Base-by-base conservation (phyloP, 64 coral and sea anemone genomes). In the Cladopsammia gracilis region DNA sequence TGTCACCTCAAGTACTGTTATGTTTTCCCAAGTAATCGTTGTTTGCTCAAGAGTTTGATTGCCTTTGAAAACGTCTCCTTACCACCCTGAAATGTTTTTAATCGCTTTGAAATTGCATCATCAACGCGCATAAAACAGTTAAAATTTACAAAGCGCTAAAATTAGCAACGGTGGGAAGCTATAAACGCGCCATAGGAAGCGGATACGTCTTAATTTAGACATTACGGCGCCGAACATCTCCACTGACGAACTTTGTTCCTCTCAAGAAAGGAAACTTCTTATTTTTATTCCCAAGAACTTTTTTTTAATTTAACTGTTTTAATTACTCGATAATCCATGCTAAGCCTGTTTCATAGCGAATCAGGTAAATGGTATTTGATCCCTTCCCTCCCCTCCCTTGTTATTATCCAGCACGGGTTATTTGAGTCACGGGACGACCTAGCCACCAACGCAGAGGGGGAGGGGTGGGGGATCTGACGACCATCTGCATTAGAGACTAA, bases 21-120 rank as follows among this genome's bases (percentile, higher is more conserved):
- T 84, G 80, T 84, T 84, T 84, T 84, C 3, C 60, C 23, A n/a
- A 10, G 22, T 84, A 68, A 84, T 84, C 58, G 60, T 67, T 84
- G 61, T 84, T 84, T 84, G 62, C 61, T 24, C 20, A 84, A 84
- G 25, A 64, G 62, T 68, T 64, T 64, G 62, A 67, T 84, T 48
- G 3, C 62, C 48, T 67, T 24, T 50, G 62, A 22, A 66, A 65
- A 82, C 42, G 58, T 22, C 61, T 84, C 64, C 62, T 84, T 84
- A 47, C 80, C 61, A 67, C 80, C 80, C 58, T 50, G 7, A 84
- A 84, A 84, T 84, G 43, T 50, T 47, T 49, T 10, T 49, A 84
- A 84, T 84, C 59, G 62, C 58, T 84, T 69, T 68, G 18, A 67
- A 68, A 67, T 84, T 48, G 46, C 42, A 67, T 84, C 80, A 84